Percentiles rank a stretch among this genome's conserved stretches.
Conservation (phyloP, 23 tunicate species). For the Styela clava region DNA sequence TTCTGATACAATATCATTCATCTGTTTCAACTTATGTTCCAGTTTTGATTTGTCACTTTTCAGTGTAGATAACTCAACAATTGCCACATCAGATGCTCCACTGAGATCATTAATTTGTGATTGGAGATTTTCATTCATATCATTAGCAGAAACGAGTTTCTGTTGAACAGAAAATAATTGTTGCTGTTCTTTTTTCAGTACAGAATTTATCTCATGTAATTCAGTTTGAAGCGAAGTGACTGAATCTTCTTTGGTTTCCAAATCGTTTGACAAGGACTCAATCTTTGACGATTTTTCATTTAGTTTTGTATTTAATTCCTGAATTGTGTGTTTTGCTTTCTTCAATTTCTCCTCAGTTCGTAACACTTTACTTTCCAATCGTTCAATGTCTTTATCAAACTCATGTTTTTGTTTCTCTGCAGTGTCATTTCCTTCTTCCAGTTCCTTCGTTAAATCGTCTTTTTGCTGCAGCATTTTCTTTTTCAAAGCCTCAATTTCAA, state of each 20-base stretch:
- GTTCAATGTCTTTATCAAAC: conserved; percentile 26
- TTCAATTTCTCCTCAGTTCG: conserved; percentile 31
- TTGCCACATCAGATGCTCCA: conserved; percentile 30
- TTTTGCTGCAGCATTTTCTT: conserved; percentile 32
- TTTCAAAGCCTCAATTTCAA: conserved; percentile 19
- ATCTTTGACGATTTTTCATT: conserved; percentile 19
- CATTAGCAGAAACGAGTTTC: not conserved
- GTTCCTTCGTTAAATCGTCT: conserved; percentile 33
- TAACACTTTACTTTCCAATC: conserved; percentile 34
- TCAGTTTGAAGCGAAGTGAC: not conserved
- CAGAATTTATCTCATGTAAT: conserved; percentile 6
- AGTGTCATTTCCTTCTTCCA: conserved; percentile 36
- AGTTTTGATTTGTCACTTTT: conserved; percentile 3
- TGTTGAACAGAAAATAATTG: not conserved
- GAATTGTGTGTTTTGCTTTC: conserved; percentile 20
- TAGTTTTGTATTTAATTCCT: conserved; percentile 18
- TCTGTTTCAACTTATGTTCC: not conserved
- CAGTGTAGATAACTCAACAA: conserved; percentile 6
- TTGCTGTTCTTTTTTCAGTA: not conserved
- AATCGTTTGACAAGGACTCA: conserved; percentile 5
- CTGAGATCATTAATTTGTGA: conserved; percentile 15
- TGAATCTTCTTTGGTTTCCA: not conserved
- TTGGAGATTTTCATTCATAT: not conserved
- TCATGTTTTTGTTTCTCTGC: conserved; percentile 13
- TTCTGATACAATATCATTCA: not conserved